Evolutionary conservation across 2,113 vertebrate species (phyloP), one percentile per base, ranked within the genome.

Genomic region (Oriolus oriolus): DNA sequence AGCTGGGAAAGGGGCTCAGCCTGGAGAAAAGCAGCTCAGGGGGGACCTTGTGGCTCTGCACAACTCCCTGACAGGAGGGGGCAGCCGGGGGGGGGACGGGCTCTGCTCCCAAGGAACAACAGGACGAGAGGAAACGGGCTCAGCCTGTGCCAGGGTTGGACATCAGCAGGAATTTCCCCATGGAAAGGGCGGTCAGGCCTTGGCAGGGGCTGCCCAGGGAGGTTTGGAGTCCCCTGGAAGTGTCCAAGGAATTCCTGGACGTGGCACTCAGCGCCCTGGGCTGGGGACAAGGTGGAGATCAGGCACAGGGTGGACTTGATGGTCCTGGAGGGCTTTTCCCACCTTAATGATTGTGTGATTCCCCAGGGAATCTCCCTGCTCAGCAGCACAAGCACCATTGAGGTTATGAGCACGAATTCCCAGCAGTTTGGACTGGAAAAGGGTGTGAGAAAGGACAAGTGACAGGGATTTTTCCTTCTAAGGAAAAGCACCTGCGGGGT

Each of bases 121-220:
- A 23, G 24, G 52, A 68, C 5, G 12, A 39, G 45, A 42, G 6
- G 1, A 10, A 68, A 60, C 0, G 0, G 37, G 11, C 63, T 45
- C 27, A 44, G 2, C 27, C 39, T 77, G 45, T 0, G 33, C 26
- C 53, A 60, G 63, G 42, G 20, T 47, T 47, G 47, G 47, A 49
- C 23, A 49, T 3, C 8, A 53, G 74, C 0, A 54, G n/a, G 37
- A 87, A 71, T 30, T 63, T 41, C 20, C 0, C 0, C 20, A 4
- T 41, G 47, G 74, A 61, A 41, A 78, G 19, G 47, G 33, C 1
- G 39, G 0, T 28, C 28, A 53, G 56, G 47, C 23, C 4, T 30
- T 47, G 47, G 60, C 1, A 65, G 39, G 31, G 26, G 17, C 28
- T 54, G 47, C 56, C 30, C 16, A 41, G 41, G 56, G 49, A 30